Conservation (phyloP, 2,888 invertebrate genomes). For the Pterobdella sp. region DNA sequence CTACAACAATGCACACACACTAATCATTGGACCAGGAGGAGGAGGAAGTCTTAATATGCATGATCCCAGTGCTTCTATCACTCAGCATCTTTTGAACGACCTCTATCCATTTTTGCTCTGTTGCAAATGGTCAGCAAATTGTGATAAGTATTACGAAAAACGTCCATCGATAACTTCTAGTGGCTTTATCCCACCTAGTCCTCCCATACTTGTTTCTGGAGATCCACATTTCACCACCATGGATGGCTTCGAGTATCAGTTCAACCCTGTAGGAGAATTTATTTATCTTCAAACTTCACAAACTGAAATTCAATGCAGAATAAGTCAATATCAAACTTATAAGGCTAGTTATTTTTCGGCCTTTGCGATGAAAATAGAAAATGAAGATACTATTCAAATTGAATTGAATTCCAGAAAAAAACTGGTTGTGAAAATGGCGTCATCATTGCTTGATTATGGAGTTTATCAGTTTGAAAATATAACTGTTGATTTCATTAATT, state of each 20-base stretch:
- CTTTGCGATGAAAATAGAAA: conserved; percentile 18
- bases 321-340: conserved; percentile 16
- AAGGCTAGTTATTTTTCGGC: conserved; percentile 26
- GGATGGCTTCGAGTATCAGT: conserved; percentile 18
- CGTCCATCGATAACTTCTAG: conserved; percentile 26
- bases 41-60: conserved; percentile 23
- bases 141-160: conserved; percentile 30
- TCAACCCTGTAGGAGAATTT: conserved; percentile 31
- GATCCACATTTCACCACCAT: conserved; percentile 30
- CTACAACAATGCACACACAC: conserved; percentile 14
- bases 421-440: conserved; percentile 9
- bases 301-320: conserved; percentile 19
- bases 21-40: conserved; percentile 24
- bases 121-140: conserved; percentile 5
- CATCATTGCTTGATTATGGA: background rate
- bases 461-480: background rate
- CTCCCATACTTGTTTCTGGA: conserved; percentile 6
- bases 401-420: conserved; percentile 17
- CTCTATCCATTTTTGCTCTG: conserved; percentile 21
- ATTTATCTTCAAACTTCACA: conserved; percentile 13
- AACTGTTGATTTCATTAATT: background rate
- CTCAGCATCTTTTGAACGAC: conserved; percentile 17
- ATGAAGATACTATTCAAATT: conserved; percentile 16
- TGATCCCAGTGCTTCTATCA: conserved; percentile 6
- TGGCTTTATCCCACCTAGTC: conserved; percentile 18